Percentiles rank a stretch among this genome's conserved stretches.
These are phyloP conservation scores for Potorous gilbertii DNA, from an alignment of 2,797 vertebrate genomes.

Conservation along the genomic window DNA sequence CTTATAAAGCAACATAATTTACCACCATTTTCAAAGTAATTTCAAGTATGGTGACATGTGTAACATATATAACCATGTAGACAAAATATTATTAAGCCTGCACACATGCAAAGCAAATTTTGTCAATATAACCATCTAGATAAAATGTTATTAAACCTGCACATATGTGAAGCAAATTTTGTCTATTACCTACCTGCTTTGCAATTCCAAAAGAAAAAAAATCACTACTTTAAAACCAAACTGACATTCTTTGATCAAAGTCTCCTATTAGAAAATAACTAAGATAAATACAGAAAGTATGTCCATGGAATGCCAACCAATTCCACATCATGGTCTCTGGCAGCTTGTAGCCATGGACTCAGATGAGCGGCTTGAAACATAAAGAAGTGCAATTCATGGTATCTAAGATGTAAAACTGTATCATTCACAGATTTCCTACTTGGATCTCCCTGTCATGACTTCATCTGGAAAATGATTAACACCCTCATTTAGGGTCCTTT, in stretches of 20 bases:
- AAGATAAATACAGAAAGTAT: background rate
- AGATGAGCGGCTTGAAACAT: background rate
- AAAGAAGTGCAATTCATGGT: background rate
- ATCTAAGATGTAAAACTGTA: background rate
- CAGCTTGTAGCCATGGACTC: background rate
- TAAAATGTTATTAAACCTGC: background rate
- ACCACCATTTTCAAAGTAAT: background rate
- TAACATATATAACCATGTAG: background rate
- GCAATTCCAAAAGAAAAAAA: slow-evolving; percentile 22
- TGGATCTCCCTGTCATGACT: background rate
- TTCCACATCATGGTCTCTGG: background rate
- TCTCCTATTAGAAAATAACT: background rate
- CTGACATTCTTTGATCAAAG: background rate
- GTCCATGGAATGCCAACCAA: background rate
- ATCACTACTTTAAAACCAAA: background rate
- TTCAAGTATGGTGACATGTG: background rate
- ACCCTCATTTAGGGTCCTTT: background rate
- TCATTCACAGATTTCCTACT: background rate
- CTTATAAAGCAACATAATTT: background rate
- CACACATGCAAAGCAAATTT: slow-evolving; percentile 15
- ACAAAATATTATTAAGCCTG: background rate
- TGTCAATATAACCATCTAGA: background rate
- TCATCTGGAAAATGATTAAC: background rate
- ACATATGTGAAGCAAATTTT: slow-evolving; percentile 18
- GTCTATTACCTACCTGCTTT: slow-evolving; percentile 42